Evolutionary conservation across 2,888 invertebrate species (phyloP).

Genomic region (Euphydryas editha): DNA sequence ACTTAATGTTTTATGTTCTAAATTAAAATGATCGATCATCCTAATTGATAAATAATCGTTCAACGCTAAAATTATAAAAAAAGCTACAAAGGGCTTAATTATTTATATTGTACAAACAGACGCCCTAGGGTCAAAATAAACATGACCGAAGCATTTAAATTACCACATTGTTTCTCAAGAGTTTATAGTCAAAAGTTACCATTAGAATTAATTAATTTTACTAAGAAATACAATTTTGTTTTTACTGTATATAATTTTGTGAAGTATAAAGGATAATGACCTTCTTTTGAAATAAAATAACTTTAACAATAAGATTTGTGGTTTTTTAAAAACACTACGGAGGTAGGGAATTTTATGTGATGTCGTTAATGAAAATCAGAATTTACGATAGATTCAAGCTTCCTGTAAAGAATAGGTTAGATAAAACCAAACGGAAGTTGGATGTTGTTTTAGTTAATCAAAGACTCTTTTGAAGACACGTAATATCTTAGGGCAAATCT

Average conservation of each 20-base stretch:
- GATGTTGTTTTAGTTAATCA: slow-evolving; percentile 3
- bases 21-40: not conserved
- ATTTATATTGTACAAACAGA: not conserved
- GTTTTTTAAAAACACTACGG: too few relatives aligned
- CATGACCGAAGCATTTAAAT: slow-evolving; percentile 5
- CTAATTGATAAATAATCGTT: not conserved
- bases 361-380: not conserved
- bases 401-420: not conserved
- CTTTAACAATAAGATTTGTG: too few relatives aligned
- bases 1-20: not conserved
- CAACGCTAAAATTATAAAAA: not conserved
- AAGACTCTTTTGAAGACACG: slow-evolving; percentile 8
- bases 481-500: slow-evolving; percentile 8
- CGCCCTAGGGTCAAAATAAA: slow-evolving; percentile 1
- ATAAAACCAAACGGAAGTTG: not conserved
- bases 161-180: not conserved
- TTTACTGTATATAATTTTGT: too few relatives aligned
- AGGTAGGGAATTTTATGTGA: too few relatives aligned
- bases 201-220: too few relatives aligned
- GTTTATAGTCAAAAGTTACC: not conserved
- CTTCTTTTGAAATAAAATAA: too few relatives aligned
- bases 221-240: too few relatives aligned
- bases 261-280: too few relatives aligned
- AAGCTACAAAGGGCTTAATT: slow-evolving; percentile 4
- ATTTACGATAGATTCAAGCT: not conserved